Percentiles rank a stretch among this genome's conserved stretches.
These are phyloP conservation scores for Ennomos erosarius DNA, from an alignment of 2,888 invertebrate genomes.

Conservation along the genomic window DNA sequence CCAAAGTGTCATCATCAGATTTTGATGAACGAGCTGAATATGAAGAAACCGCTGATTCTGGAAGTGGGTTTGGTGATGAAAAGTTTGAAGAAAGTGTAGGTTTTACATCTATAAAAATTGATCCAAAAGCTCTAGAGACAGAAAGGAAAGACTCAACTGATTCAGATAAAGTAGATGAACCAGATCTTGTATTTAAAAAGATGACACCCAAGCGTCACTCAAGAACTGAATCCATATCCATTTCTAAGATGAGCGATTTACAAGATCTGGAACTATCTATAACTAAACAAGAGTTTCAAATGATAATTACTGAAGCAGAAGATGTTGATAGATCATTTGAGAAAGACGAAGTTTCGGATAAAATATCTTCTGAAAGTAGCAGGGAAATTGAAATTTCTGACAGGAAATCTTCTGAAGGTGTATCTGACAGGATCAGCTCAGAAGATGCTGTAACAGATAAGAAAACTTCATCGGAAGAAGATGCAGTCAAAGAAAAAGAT, in stretches of 20 bases:
- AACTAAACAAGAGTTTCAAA: conserved; percentile 75
- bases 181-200: conserved; percentile 75
- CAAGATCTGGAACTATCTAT: conserved; percentile 63
- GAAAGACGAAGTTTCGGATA: conserved; percentile 78
- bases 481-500: conserved; percentile 59
- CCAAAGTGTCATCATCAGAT: conserved; percentile 79
- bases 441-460: conserved; percentile 83
- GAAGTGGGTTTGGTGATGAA: conserved; percentile 82
- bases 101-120: conserved; percentile 73
- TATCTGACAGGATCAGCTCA: conserved; percentile 80
- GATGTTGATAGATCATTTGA: conserved; percentile 75
- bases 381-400: conserved; percentile 82
- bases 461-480: conserved; percentile 80
- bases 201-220: conserved; percentile 79
- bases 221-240: conserved; percentile 77
- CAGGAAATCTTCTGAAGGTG: conserved; percentile 79
- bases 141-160: conserved; percentile 71
- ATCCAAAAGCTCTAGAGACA: conserved; percentile 60
- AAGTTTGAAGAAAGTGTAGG: conserved; percentile 80
- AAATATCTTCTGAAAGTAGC: conserved; percentile 82
- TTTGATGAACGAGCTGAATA: conserved; percentile 82
- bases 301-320: conserved; percentile 80
- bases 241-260: conserved; percentile 75
- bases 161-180: conserved; percentile 64
- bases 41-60: conserved; percentile 78